Percentiles rank a stretch among this genome's conserved stretches.
Evolutionary conservation across 2,113 vertebrate genomes (phyloP).

Genomic region (Muntiacus muntjak): DNA sequence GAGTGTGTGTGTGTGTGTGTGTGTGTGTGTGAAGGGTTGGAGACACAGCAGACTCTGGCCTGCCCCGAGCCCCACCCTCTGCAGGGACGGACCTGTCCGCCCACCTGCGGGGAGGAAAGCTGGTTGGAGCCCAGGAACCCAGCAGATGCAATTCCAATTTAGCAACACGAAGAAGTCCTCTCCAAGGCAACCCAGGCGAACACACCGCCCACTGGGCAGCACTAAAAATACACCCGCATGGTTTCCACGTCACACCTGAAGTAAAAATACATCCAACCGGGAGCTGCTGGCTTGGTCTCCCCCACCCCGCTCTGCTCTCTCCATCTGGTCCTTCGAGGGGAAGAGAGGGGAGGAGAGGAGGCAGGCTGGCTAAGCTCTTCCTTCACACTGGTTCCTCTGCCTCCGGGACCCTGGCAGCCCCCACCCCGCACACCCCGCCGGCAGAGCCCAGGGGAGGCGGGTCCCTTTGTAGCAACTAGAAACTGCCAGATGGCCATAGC

Average conservation of each 20-base stretch:
- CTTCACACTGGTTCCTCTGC: background rate
- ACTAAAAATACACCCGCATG: constrained; percentile 69
- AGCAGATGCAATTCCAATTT: constrained; percentile 66
- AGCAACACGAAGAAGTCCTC: constrained; percentile 65
- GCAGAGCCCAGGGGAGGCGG: background rate
- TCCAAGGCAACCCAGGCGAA: constrained; percentile 71
- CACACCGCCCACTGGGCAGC: constrained; percentile 70
- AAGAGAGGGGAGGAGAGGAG: background rate
- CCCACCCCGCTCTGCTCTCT: constrained; percentile 17
- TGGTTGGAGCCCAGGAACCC: constrained; percentile 30
- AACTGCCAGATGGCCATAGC: constrained; percentile 33
- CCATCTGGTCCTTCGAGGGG: constrained; percentile 53
- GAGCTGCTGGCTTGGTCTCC: constrained; percentile 44
- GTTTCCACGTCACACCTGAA: constrained; percentile 70
- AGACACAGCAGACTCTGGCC: background rate
- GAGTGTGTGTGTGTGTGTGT: background rate
- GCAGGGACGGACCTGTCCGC: background rate
- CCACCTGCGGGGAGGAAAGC: constrained; percentile 43
- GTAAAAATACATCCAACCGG: constrained; percentile 66
- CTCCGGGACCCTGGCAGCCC: background rate
- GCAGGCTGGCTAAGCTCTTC: background rate
- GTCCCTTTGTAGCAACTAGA: constrained; percentile 11
- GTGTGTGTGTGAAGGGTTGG: background rate
- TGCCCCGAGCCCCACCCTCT: background rate
- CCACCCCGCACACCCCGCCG: background rate